These are phyloP conservation scores for Sinocyclocheilus maitianheensis DNA, from an alignment of 2,113 vertebrate genomes.

Conservation along the genomic window DNA sequence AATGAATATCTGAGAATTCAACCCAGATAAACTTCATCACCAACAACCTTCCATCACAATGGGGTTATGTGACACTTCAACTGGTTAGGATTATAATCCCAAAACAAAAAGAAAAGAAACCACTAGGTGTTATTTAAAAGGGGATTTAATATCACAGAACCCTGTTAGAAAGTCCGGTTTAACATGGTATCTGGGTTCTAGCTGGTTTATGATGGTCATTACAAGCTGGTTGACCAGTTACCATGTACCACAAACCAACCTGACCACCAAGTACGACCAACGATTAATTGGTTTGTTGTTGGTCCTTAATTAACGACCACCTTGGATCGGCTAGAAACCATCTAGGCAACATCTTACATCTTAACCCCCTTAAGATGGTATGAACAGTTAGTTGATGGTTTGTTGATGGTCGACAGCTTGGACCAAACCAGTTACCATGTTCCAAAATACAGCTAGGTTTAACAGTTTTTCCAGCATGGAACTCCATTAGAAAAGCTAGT, in stretches of 20 bases:
- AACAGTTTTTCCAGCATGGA: too few relatives aligned
- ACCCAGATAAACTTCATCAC: background rate
- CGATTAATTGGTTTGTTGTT: background rate
- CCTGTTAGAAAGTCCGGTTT: background rate
- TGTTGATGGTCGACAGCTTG: background rate
- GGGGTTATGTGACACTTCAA: background rate
- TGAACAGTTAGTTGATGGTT: background rate
- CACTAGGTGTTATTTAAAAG: background rate
- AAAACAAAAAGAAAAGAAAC: background rate
- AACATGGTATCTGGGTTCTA: background rate
- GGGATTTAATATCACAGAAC: background rate
- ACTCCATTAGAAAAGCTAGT: background rate
- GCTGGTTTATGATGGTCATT: background rate
- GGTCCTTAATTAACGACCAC: background rate
- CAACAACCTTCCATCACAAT: background rate
- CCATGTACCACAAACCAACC: background rate
- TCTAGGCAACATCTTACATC: background rate
- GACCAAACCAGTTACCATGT: background rate
- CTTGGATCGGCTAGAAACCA: background rate
- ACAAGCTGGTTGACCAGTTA: too few relatives aligned
- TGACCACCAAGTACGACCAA: background rate
- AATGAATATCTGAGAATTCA: background rate
- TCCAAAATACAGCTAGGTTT: background rate
- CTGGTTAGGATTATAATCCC: background rate
- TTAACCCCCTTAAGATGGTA: background rate